Evolutionary conservation across 2,888 invertebrate genomes (phyloP), one percentile per base, ranked within the genome.

Genomic region (Crossocerus cetratus): DNA sequence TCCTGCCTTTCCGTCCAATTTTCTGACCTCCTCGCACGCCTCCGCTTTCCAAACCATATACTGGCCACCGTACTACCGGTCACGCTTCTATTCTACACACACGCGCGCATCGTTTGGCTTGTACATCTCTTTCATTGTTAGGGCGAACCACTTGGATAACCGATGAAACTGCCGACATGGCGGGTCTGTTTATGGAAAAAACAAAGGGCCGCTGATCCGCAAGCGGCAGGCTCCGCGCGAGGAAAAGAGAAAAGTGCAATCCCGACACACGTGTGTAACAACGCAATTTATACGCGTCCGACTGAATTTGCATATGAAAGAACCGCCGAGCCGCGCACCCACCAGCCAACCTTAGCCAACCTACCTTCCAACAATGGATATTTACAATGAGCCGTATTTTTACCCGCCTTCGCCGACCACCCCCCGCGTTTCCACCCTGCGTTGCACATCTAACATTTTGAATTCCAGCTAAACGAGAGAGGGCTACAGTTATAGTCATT

Each of bases 1-100:
- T 42, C 43, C 57, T 56, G 53, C 65, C 72, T 64, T 78, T 80
- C 80, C 80, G 78, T 59, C 53, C 78, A 65, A 76, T 82, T 80
- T 80, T 82, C 80, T 69, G 55, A 69, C 56, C 66, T 72, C 72
- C 74, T 72, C 71, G n/a, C 69, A 64, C 63, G 61, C 65, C 58
- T 61, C 68, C 43, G 65, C 43, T 57, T 62, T 64, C 49, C 43
- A 54, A 42, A 45, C 59, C 18, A 23, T 18, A 16, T 32, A 64
- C 58, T 11, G 13, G 23, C 43, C 23, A 43, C 14, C 63, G 20
- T 57, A 32, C 66, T 45, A 2, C 18, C 53, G 45, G 42, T 13
- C 43, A 4, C 43, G 5, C 43, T 13, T 43, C 5, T 43, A 13
- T 43, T 43, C 13, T n/a, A n/a, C n/a, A n/a, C n/a, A n/a, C n/a